Evolutionary conservation across 1,140 invertebrate species (phyloP), one percentile per base, ranked within the genome.

Genomic region (Ceratitis capitata): DNA sequence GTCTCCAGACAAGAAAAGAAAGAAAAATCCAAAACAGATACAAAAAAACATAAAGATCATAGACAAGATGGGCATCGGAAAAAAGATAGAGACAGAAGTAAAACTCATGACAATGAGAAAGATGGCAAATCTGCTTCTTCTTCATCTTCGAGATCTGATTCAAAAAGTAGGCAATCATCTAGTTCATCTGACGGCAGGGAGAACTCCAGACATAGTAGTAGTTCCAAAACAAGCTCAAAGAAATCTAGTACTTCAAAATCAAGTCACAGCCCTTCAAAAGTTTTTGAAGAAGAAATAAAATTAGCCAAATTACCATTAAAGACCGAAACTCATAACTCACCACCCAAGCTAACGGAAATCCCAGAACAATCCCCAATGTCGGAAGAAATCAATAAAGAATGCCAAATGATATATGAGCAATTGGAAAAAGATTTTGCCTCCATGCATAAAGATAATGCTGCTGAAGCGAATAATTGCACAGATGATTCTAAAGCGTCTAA

Each of bases 401-500:
- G 96, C 89, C 92, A 95, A 84, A 95, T 94, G 90, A 96, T 97
- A 86, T 97, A 96, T 88, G 94, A 95, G 92, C 91, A 93, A 86
- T 89, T 93, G 83, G 92, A 93, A 86, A 87, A 87, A 29, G 90
- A 92, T 83, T 90, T 91, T 53, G 88, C 89, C 0, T 83, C 87
- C 10, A 64, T 89, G 61, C 89, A 91, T 78, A 88, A 91, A 39
- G 51, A 69, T n/a, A 56, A 56, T 49, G 32, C 82, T 82, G 45
- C n/a, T 26, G 32, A 83, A 23, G 16, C 35, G 23, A 83, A 58
- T 35, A 86, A 78, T n/a, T 7, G 14, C 3, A 82, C 53, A 49
- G 39, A 84, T 56, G 85, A 29, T 3, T 47, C 74, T 16, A 87
- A 86, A 14, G 2, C 29, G 69, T 39, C 84, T 1, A 91, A 91